Base-by-base conservation (phyloP, 2,888 invertebrate genomes). In the Dolomedes plantarius region DNA sequence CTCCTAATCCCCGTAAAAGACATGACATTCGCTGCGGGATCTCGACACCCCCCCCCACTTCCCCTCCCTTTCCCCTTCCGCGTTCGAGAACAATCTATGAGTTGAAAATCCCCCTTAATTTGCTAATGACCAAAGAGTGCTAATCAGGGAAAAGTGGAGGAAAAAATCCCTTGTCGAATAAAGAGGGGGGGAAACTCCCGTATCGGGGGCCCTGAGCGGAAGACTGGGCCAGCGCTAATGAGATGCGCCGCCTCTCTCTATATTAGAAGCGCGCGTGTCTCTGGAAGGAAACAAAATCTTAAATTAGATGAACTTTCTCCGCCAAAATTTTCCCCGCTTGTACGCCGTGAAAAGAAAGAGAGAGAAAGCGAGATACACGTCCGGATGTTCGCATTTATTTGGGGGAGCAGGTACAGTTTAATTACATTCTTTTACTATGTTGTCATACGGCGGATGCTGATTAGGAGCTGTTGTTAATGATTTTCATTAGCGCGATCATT, bases 51-150 rank as follows among this genome's bases (percentile, higher is more conserved):
- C 23, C 56, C 56, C 2, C 56, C 46, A 9, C 46, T n/a, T 11
- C n/a, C n/a, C n/a, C n/a, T n/a, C n/a, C n/a, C n/a, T n/a, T n/a
- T n/a, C n/a, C n/a, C n/a, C n/a, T n/a, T n/a, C 46, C 56, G n/a
- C 56, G 23, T 56, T 56, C 23, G 56, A 56, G 56, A 56, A 56
- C 56, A 56, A 56, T 56, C 56, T 56, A 56, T 56, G 56, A 56
- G 56, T 56, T 77, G 76, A 83, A 76, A 72, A 72, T 83, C 76
- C 83, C 83, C 67, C 76, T 77, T 83, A 77, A 83, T 83, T 83
- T 83, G 76, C 83, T 83, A 83, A 83, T 83, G 83, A 83, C 83
- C 76, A 77, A 72, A 83, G 83, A 83, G 83, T 83, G 83, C 83
- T 83, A 83, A 83, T 83, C 83, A 83, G 56, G 56, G 56, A 56